phyloP scores from a whole-genome alignment of 2,888 invertebrate genomes.

The Seira sanloemensis region DNA sequence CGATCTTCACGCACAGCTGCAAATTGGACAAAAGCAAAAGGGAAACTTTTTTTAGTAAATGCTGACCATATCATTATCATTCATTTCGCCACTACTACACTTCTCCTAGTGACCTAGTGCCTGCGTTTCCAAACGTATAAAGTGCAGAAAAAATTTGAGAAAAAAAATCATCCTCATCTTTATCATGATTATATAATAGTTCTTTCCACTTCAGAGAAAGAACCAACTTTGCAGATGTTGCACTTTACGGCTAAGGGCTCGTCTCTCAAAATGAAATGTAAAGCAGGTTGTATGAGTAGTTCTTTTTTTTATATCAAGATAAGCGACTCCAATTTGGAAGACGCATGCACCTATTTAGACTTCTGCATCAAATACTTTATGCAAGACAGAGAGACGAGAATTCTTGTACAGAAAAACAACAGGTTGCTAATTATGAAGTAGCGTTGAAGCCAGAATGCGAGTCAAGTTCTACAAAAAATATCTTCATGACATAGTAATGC shows the following conservation, averaged over 20 bases:
- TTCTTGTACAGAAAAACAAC: conserved; percentile 24
- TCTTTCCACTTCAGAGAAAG: conserved; percentile 21
- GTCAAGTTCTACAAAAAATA: not conserved
- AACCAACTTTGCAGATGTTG: conserved; percentile 30
- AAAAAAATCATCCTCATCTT: conserved; percentile 27
- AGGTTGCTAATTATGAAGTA: conserved; percentile 47
- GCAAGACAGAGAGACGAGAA: not conserved
- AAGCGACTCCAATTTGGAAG: not conserved
- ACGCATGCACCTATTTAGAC: not conserved
- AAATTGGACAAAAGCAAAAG: conserved; percentile 70
- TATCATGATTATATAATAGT: conserved; percentile 27
- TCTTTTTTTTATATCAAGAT: too few species aligned
- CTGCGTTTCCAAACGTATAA: conserved; percentile 5
- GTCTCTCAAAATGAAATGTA: not conserved
- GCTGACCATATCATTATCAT: conserved; percentile 26
- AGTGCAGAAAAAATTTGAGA: conserved; percentile 34
- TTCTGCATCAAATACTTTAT: conserved; percentile 5
- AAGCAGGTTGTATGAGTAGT: not conserved
- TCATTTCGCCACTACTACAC: conserved; percentile 10
- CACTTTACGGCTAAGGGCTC: conserved; percentile 3
- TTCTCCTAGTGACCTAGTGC: conserved; percentile 39
- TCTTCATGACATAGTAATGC: conserved; percentile 30
- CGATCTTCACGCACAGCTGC: conserved; percentile 98
- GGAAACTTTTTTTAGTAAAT: not conserved
- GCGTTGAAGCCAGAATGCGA: not conserved